Evolutionary conservation across 2,797 vertebrate species (phyloP).

Genomic region (Acipenser transmontanus): DNA sequence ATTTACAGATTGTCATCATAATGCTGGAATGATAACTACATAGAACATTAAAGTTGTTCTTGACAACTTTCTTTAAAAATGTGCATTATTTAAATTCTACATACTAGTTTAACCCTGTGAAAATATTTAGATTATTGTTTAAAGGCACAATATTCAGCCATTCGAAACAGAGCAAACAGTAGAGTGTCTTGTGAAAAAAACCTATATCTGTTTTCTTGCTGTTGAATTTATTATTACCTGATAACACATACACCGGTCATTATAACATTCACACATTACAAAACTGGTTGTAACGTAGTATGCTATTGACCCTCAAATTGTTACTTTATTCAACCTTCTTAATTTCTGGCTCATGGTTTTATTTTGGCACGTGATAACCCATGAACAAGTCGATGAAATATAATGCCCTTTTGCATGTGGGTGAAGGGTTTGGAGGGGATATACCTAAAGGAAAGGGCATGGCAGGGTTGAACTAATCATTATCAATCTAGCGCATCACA

Average conservation of each 20-base stretch:
- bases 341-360: too few species aligned
- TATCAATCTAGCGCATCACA: too few species aligned
- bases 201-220: conserved; percentile 11
- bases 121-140: conserved; percentile 45
- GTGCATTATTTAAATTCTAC: conserved; percentile 34
- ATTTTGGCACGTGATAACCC: too few species aligned
- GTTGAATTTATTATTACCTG: conserved; percentile 10
- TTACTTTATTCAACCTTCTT: too few species aligned
- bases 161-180: conserved; percentile 33
- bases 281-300: too few species aligned
- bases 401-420: too few species aligned
- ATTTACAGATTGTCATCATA: conserved; percentile 44
- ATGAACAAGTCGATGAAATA: too few species aligned
- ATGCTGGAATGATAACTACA: conserved; percentile 46
- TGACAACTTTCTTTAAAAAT: conserved; percentile 18
- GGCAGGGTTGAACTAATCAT: too few species aligned
- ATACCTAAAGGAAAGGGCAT: too few species aligned
- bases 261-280: too few species aligned
- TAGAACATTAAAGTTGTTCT: conserved; percentile 23
- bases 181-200: conserved; percentile 32
- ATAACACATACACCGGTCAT: conserved; percentile 3
- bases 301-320: too few species aligned
- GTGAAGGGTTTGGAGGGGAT: too few species aligned
- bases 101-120: conserved; percentile 48
- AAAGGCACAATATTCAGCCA: conserved; percentile 66